These are phyloP conservation scores for Chaunax sp. DNA, from an alignment of 2,797 vertebrate species.

Conservation along the genomic window DNA sequence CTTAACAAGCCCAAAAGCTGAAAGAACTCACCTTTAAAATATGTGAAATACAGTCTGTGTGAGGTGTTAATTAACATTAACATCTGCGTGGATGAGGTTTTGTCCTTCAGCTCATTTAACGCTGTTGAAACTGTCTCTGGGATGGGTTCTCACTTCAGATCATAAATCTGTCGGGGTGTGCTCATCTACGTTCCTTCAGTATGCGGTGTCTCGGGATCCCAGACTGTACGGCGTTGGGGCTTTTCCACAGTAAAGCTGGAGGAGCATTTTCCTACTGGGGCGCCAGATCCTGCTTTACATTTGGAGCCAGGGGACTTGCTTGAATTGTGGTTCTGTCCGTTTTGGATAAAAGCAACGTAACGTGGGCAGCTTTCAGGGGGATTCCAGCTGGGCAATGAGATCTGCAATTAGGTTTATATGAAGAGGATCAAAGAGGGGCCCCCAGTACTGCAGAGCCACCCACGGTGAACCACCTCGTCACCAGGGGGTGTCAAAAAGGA, in stretches of 20 bases:
- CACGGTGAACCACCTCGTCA: conserved; percentile 52
- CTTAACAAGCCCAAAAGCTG: conserved; percentile 50
- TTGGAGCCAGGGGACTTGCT: conserved; percentile 26
- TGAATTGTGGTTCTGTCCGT: conserved; percentile 30
- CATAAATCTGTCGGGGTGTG: conserved; percentile 26
- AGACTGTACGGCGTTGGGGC: conserved; percentile 43
- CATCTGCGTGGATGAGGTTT: conserved; percentile 10
- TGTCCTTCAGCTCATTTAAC: conserved; percentile 5
- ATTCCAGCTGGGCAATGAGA: conserved; percentile 18
- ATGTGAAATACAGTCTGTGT: conserved; percentile 3
- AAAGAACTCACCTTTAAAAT: conserved; percentile 31
- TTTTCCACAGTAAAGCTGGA: conserved; percentile 31
- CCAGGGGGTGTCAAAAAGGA: conserved; percentile 72
- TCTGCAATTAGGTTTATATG: conserved; percentile 12
- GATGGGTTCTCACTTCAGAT: conserved; percentile 20
- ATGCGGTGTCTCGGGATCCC: conserved; percentile 47
- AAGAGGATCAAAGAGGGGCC: conserved; percentile 51
- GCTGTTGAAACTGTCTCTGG: conserved; percentile 8
- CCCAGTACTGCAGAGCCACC: conserved; percentile 48
- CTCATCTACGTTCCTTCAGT: conserved; percentile 40
- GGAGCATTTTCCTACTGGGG: conserved; percentile 32
- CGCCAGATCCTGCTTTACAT: conserved; percentile 25
- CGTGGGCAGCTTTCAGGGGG: conserved; percentile 15
- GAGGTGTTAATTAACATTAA: conserved; percentile 25
- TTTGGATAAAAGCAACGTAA: conserved; percentile 38